Percentiles rank a stretch among this genome's conserved stretches.
Evolutionary conservation across 2,888 invertebrate genomes (phyloP).

Genomic region (Lypha dubia): DNA sequence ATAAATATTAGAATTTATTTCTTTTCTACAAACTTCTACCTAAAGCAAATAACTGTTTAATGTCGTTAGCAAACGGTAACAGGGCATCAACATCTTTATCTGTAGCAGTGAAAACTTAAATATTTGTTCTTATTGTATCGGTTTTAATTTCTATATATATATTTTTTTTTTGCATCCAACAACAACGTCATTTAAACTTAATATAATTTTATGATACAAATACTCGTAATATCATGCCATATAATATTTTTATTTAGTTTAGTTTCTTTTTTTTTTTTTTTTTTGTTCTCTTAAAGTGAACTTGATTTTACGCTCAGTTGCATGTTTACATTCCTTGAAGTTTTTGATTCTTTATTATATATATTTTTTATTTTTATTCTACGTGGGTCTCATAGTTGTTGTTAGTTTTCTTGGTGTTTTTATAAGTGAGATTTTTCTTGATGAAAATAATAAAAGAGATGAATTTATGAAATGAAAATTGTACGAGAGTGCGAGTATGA

Average conservation of each 20-base stretch:
- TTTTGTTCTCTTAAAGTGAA: conserved; percentile 62
- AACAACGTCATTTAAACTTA: conserved; percentile 45
- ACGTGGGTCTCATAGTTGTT: conserved; percentile 16
- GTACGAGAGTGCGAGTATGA: neutral
- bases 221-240: conserved; percentile 52
- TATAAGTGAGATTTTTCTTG: conserved; percentile 28
- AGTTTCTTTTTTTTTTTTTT: conserved; percentile 20
- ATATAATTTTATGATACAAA: conserved; percentile 65
- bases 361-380: conserved; percentile 19
- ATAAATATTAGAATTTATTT: no score
- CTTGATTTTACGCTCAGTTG: conserved; percentile 74
- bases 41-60: conserved; percentile 10
- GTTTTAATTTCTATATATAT: neutral
- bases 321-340: conserved; percentile 71
- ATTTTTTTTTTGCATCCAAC: conserved; percentile 24
- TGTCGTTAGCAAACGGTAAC: conserved; percentile 44
- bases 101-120: conserved; percentile 7
- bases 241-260: conserved; percentile 60
- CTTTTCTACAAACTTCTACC: neutral
- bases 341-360: conserved; percentile 42
- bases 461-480: conserved; percentile 41
- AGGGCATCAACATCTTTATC: conserved; percentile 1
- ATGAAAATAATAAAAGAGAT: conserved; percentile 46
- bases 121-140: conserved; percentile 12
- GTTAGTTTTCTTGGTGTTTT: conserved; percentile 13